phyloP scores from a whole-genome alignment of 2,888 invertebrate genomes.

The Dryomyza anilis region DNA sequence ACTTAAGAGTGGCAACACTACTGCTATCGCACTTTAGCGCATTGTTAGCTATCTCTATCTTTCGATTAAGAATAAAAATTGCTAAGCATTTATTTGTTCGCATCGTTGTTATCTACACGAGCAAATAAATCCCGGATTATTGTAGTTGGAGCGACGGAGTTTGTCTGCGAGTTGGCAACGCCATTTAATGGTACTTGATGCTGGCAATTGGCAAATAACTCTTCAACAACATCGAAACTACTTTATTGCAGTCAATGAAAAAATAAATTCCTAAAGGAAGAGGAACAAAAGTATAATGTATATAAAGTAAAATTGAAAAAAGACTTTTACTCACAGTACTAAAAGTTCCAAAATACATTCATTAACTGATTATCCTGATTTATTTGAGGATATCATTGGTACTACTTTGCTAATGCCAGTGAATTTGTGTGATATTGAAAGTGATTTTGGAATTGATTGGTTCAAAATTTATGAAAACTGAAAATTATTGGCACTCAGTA shows the following conservation, averaged over 20 bases:
- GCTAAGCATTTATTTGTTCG: neutral
- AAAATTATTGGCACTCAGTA: too few species aligned
- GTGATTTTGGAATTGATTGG: too few species aligned
- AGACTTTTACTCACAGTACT: neutral
- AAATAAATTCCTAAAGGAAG: neutral
- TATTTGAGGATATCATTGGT: too few species aligned
- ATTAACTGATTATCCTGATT: slow-evolving; percentile 12
- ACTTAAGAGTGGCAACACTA: neutral
- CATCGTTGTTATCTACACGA: slow-evolving; percentile 1
- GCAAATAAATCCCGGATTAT: slow-evolving; percentile 15
- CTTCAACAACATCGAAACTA: too few species aligned
- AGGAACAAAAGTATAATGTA: neutral
- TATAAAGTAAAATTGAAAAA: neutral
- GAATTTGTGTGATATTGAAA: too few species aligned
- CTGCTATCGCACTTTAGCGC: neutral
- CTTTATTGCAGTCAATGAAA: too few species aligned
- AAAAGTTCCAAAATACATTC: neutral
- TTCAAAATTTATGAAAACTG: too few species aligned
- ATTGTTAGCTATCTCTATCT: neutral
- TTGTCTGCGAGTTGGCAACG: neutral
- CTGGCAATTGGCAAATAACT: slow-evolving; percentile 16
- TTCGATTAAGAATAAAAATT: neutral
- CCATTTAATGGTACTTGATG: neutral
- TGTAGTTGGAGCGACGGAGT: neutral
- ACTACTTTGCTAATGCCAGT: too few species aligned